Evolutionary conservation across 2,797 vertebrate species (phyloP).

Genomic region (Coilia nasus): DNA sequence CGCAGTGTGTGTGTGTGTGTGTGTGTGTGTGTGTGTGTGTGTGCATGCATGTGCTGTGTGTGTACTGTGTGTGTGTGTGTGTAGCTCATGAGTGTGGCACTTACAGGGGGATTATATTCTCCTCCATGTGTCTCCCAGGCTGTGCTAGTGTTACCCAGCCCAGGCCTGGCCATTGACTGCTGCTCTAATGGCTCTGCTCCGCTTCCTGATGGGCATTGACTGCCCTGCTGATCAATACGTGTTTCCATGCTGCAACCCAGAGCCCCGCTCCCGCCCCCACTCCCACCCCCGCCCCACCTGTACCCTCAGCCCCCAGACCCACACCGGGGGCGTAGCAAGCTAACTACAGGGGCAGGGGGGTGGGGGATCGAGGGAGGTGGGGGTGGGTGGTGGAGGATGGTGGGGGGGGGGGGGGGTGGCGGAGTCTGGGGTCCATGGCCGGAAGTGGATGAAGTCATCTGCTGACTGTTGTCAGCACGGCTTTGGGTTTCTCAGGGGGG

Average conservation of each 20-base stretch:
- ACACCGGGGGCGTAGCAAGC: not conserved
- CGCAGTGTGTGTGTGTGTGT: slow-evolving; percentile 61
- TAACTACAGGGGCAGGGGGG: not conserved
- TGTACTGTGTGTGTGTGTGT: no score
- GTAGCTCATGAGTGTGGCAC: slow-evolving; percentile 52
- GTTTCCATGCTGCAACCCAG: slow-evolving; percentile 68
- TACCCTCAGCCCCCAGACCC: not conserved
- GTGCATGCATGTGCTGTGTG: no score
- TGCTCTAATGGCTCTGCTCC: slow-evolving; percentile 79
- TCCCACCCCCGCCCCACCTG: not conserved
- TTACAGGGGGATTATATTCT: slow-evolving; percentile 78
- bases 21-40: no score
- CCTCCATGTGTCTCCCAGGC: slow-evolving; percentile 67
- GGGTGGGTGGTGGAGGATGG: no score
- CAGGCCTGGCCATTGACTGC: slow-evolving; percentile 80
- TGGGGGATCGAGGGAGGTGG: not conserved
- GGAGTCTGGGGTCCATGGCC: not conserved
- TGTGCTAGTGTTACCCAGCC: slow-evolving; percentile 78
- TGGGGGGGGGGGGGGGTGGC: no score
- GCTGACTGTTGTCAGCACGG: not conserved
- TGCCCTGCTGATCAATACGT: slow-evolving; percentile 76
- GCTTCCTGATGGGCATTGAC: slow-evolving; percentile 84
- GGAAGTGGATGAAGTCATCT: slow-evolving; percentile 54
- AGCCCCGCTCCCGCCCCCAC: not conserved
- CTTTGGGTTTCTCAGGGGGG: slow-evolving; percentile 8